phyloP scores from a whole-genome alignment of 2,797 vertebrate genomes.

The Ptychobarbus kaznakovi region DNA sequence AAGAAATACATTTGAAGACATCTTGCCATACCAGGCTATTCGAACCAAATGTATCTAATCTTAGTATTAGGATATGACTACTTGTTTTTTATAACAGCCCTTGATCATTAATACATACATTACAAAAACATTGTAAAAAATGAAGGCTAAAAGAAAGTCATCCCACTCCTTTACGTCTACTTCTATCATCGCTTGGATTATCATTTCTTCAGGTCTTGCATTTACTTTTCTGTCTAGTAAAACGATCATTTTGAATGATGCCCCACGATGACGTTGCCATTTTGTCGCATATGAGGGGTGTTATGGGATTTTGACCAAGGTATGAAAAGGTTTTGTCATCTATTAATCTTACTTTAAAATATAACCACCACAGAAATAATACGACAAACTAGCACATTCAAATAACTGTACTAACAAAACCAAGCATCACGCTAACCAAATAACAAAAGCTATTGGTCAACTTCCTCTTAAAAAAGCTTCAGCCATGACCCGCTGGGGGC shows the following conservation, averaged over 20 bases:
- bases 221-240: neutral
- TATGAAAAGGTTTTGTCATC: slow-evolving; percentile 55
- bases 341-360: neutral
- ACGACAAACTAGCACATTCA: neutral
- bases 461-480: slow-evolving; percentile 60
- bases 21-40: too few relatives aligned
- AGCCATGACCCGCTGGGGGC: slow-evolving; percentile 71
- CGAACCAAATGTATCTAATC: too few relatives aligned
- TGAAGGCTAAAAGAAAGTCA: too few relatives aligned
- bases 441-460: slow-evolving; percentile 61
- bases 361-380: neutral
- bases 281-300: slow-evolving; percentile 71
- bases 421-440: neutral
- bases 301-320: slow-evolving; percentile 7
- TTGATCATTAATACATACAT: too few relatives aligned
- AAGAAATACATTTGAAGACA: too few relatives aligned
- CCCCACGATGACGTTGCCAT: slow-evolving; percentile 51
- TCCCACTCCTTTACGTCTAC: too few relatives aligned
- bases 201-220: neutral
- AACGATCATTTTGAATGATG: slow-evolving; percentile 38
- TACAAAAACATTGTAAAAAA: too few relatives aligned
- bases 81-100: too few relatives aligned
- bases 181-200: neutral
- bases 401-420: neutral
- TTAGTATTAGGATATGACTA: too few relatives aligned